phyloP scores from a whole-genome alignment of 2,888 invertebrate species.

The Stenolophus ochropezus region DNA sequence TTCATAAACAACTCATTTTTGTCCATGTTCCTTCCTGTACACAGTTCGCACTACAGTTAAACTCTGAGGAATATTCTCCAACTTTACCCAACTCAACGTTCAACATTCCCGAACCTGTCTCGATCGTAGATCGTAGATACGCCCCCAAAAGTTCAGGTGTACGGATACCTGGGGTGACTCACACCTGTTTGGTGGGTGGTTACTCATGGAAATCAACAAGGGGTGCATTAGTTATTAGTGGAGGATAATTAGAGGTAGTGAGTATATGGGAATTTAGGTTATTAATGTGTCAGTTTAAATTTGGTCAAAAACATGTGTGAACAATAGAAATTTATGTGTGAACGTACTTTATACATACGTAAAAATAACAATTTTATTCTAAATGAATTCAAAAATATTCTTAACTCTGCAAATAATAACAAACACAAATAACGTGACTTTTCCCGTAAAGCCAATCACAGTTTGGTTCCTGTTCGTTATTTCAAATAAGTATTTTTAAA shows the following conservation, averaged over 20 bases:
- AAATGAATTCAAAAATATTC: too few species aligned
- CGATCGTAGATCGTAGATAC: not conserved
- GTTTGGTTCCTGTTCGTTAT: too few species aligned
- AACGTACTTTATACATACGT: too few species aligned
- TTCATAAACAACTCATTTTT: too few species aligned
- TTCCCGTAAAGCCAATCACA: too few species aligned
- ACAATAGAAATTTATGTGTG: too few species aligned
- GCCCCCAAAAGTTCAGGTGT: not conserved
- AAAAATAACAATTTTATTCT: too few species aligned
- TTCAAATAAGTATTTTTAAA: too few species aligned
- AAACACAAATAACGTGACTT: too few species aligned
- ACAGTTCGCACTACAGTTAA: too few species aligned
- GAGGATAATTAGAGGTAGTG: not conserved
- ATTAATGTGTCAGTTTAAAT: not conserved
- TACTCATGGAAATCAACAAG: not conserved
- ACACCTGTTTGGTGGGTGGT: not conserved
- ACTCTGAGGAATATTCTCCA: not conserved
- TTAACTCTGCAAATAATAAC: too few species aligned
- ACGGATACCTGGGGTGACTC: not conserved
- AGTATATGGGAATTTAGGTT: not conserved
- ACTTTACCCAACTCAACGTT: not conserved
- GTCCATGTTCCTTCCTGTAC: too few species aligned
- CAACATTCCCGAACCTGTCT: not conserved
- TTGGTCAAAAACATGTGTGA: not conserved
- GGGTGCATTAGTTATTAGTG: not conserved